Evolutionary conservation across 2,113 vertebrate genomes (phyloP), one percentile per base, ranked within the genome.

Genomic region (Cyphomyrus discorhynchus): DNA sequence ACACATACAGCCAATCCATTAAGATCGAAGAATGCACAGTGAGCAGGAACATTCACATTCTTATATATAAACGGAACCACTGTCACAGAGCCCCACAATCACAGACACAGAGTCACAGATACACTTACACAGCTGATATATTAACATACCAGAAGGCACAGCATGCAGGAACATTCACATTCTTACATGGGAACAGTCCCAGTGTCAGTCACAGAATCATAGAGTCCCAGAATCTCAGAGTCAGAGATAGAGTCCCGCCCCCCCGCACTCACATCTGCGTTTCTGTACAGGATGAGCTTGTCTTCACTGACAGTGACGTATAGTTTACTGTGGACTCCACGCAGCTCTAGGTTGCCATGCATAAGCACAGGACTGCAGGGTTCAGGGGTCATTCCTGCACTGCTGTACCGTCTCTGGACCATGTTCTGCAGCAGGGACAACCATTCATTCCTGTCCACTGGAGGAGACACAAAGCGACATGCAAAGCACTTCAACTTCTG

Each of bases 271-370:
- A 96, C 96, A 96, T 97, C 96, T 0, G 90, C 84, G 2, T 96
- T 97, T 93, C 96, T 97, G 90, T 97, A 97, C 62, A 97, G 96
- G 87, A 95, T 96, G 2, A 97, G 95, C 88, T 93, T 97, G 87
- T 97, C 95, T 10, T 94, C 93, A 0, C 88, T 92, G 89, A 97
- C 95, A 0, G 89, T 93, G 89, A 96, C 95, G 0, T 94, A 97
- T 1, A 97, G 92, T 53, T 96, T 97, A 89, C 93, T 94, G 90
- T 96, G 96, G 24, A 96, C 95, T 3, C 96, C 96, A 1, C 95
- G 94, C 15, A 97, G 92, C 90, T 97, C 97, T 92, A 97, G 92
- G 91, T 91, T 92, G 49, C 97, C 97, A 0, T 90, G 90, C n/a
- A 93, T 96, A 86, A 93, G 92, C 0, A 82, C 89, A 56, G 39